These are phyloP conservation scores for Syndactyla subalaris DNA, from an alignment of 2,797 vertebrate genomes.

Conservation along the genomic window DNA sequence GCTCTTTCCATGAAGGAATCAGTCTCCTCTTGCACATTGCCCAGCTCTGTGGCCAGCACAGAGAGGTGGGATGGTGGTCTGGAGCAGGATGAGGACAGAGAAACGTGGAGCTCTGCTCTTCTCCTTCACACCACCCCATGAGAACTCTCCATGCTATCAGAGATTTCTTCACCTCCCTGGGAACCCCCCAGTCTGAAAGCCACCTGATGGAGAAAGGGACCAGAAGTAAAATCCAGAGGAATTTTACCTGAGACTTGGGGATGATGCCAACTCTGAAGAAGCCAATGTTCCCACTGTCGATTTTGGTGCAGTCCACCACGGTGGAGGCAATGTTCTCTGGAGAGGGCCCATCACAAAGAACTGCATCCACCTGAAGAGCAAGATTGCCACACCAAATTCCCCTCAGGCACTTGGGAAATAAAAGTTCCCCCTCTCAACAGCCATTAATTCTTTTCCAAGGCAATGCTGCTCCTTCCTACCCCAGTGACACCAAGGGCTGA, in stretches of 20 bases:
- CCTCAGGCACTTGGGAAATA: neutral
- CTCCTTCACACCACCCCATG: neutral
- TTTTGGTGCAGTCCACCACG: slow-evolving; percentile 92
- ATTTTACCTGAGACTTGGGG: slow-evolving; percentile 87
- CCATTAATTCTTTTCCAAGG: neutral
- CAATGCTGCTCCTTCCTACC: neutral
- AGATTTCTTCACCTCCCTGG: neutral
- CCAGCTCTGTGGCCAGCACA: neutral
- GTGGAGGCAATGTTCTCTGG: slow-evolving; percentile 92
- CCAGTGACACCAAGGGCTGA: neutral
- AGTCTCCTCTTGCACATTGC: neutral
- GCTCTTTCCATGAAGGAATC: accelerated
- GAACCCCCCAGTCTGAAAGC: neutral
- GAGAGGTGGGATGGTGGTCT: accelerated
- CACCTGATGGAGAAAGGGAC: neutral
- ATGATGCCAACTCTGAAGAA: slow-evolving; percentile 90
- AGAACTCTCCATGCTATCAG: neutral
- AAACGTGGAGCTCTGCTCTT: accelerated
- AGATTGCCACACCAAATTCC: neutral
- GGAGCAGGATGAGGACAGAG: neutral
- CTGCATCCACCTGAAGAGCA: slow-evolving; percentile 84
- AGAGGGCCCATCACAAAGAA: slow-evolving; percentile 89
- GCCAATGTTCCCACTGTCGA: slow-evolving; percentile 83
- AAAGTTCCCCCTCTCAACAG: neutral
- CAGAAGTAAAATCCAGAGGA: neutral